Base-by-base conservation (phyloP, 1,140 invertebrate species). In the Globodera ellingtonae region DNA sequence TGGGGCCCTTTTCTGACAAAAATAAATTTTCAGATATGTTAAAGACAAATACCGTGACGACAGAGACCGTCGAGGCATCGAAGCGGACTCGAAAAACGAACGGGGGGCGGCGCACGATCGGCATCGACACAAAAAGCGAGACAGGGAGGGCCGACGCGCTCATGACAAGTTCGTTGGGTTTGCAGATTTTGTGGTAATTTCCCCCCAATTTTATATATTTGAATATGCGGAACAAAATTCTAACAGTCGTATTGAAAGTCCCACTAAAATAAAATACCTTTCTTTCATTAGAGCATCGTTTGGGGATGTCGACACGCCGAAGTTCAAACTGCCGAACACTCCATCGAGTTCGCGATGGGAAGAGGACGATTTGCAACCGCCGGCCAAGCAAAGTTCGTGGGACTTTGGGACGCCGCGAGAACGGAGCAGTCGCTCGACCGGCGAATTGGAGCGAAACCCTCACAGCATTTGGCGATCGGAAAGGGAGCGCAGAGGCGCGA, bases 321-420 rank as follows among this genome's bases (percentile, higher is more conserved):
- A 92, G 84, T 89, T 93, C 48, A 92, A 92, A 89, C 90, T 82
- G 59, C 44, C 83, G 88, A 90, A 91, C 73, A 91, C 91, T 7
- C 90, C 90, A 66, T 91, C 90, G 8, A 93, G 92, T 88, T 93
- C 93, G 65, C 92, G 92, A 10, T 98, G 96, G 96, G 95, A 98
- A 88, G 94, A 95, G 35, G 90, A 91, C 83, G 93, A 76, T 66
- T 59, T 76, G n/a, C 62, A 67, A 10, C 50, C 93, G 81, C 62
- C 50, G 18, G 24, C 79, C 24, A 47, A 56, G 46, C 92, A 92
- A 84, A 92, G 91, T 84, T 95, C 94, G 95, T 79, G 77, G 77
- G 77, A 79, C n/a, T 77, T 79, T 79, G 96, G 98, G 90, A 93
- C 94, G 87, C 95, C 95, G 0, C 97, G 95, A 0, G 95, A 95